phyloP scores from a whole-genome alignment of 1,140 invertebrate species.

The Atopsyche davidsoni region DNA sequence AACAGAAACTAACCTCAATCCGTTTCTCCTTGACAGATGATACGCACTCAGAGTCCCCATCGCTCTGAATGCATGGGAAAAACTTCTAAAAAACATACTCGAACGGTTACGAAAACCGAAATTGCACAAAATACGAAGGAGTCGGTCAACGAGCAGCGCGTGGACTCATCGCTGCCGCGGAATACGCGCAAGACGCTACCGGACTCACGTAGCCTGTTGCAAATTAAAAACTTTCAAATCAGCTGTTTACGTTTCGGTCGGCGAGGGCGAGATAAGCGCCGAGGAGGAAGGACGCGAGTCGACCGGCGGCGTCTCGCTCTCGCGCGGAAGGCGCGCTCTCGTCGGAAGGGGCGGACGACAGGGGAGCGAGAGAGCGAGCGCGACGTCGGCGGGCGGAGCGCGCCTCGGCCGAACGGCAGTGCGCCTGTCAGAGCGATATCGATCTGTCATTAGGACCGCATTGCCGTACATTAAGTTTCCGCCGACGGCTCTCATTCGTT shows the following conservation, averaged over 20 bases:
- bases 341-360: conserved; percentile 8
- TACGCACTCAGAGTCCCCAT: conserved; percentile 16
- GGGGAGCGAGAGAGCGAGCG: conserved; percentile 11
- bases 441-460: conserved; percentile 45
- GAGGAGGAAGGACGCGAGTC: not conserved
- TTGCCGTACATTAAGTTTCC: conserved; percentile 31
- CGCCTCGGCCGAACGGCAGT: conserved; percentile 34
- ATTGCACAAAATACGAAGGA: not conserved
- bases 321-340: not conserved
- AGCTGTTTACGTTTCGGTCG: conserved; percentile 17
- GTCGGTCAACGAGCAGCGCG: not conserved
- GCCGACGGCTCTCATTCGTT: conserved; percentile 21
- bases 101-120: not conserved
- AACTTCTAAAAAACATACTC: conserved; percentile 21
- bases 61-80: conserved; percentile 13
- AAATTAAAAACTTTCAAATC: conserved; percentile 23
- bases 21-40: conserved; percentile 11
- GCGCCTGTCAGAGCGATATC: conserved; percentile 44
- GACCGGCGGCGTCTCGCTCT: conserved; percentile 8
- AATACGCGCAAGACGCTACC: too few species aligned
- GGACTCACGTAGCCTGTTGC: conserved; percentile 13
- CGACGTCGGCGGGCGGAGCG: conserved; percentile 19
- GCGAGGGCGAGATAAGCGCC: conserved; percentile 15
- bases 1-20: conserved; percentile 24
- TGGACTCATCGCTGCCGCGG: conserved; percentile 3